phyloP scores from a whole-genome alignment of 2,797 vertebrate genomes.

The Gambelia wislizenii region DNA sequence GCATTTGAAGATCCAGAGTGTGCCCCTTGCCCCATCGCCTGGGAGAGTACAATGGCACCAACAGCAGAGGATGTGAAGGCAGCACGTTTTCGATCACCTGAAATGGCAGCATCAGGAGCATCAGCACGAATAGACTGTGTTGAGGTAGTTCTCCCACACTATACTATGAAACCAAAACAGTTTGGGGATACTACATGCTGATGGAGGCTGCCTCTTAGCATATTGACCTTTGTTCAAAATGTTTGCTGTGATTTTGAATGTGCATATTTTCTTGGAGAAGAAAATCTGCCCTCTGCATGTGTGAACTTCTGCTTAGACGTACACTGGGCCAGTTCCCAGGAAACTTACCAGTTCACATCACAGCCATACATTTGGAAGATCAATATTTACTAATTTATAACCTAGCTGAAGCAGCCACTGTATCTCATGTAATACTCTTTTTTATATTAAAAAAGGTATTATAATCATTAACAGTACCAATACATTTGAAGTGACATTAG shows the following conservation, averaged over 20 bases:
- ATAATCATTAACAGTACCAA: neutral
- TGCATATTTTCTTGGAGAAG: slow-evolving; percentile 37
- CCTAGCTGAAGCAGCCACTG: neutral
- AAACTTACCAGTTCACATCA: neutral
- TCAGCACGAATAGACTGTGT: slow-evolving; percentile 74
- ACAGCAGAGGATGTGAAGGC: slow-evolving; percentile 73
- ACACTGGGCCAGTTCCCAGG: neutral
- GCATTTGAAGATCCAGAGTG: slow-evolving; percentile 74
- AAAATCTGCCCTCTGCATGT: slow-evolving; percentile 33
- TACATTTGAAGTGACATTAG: slow-evolving; percentile 5
- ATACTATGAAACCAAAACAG: slow-evolving; percentile 59
- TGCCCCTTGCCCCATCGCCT: slow-evolving; percentile 74
- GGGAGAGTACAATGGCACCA: slow-evolving; percentile 71
- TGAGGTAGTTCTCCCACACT: slow-evolving; percentile 76
- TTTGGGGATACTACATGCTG: slow-evolving; percentile 57
- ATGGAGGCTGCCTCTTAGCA: slow-evolving; percentile 66
- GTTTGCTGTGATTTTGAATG: slow-evolving; percentile 54
- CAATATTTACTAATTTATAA: neutral
- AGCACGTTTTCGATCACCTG: slow-evolving; percentile 70
- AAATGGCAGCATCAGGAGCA: slow-evolving; percentile 75
- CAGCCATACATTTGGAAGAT: neutral
- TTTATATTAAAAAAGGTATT: neutral
- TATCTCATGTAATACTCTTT: neutral
- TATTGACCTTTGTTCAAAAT: slow-evolving; percentile 51
- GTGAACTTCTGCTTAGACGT: neutral